Evolutionary conservation across 2,888 invertebrate species (phyloP).

Genomic region (Dicycla oo): DNA sequence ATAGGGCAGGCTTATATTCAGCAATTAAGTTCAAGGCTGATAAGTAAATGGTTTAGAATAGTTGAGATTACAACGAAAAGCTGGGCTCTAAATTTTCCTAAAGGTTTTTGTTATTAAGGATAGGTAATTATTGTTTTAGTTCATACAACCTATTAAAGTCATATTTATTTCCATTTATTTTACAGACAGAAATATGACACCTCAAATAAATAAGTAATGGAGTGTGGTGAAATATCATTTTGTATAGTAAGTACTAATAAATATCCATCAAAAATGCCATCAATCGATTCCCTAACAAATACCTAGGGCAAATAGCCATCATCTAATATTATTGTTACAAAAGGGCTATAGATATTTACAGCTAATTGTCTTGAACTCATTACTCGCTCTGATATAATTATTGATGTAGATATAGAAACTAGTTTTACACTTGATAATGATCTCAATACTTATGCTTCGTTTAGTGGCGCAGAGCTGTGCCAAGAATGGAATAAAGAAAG

Average conservation of each 20-base stretch:
- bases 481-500: not conserved
- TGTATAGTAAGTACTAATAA: not conserved
- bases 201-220: not conserved
- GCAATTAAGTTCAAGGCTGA: constrained; percentile 39
- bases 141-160: not conserved
- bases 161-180: not conserved
- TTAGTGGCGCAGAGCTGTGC: not conserved
- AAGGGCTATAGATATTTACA: not conserved
- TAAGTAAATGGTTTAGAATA: constrained; percentile 23
- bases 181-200: not conserved
- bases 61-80: not conserved
- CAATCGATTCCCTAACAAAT: too few species aligned
- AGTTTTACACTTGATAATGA: not conserved
- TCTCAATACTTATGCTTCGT: not conserved
- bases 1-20: constrained; percentile 20
- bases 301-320: too few species aligned
- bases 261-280: too few species aligned
- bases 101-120: not conserved
- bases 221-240: too few species aligned
- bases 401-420: not conserved
- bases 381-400: not conserved
- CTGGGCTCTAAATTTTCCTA: not conserved
- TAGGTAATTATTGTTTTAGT: not conserved
- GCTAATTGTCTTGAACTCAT: constrained; percentile 3
- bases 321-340: not conserved